A percentile compares a stretch with the other conserved stretches of the same genome.
phyloP scores from a whole-genome alignment of 2,113 vertebrate species.

The Tenebrosternarchus preto region DNA sequence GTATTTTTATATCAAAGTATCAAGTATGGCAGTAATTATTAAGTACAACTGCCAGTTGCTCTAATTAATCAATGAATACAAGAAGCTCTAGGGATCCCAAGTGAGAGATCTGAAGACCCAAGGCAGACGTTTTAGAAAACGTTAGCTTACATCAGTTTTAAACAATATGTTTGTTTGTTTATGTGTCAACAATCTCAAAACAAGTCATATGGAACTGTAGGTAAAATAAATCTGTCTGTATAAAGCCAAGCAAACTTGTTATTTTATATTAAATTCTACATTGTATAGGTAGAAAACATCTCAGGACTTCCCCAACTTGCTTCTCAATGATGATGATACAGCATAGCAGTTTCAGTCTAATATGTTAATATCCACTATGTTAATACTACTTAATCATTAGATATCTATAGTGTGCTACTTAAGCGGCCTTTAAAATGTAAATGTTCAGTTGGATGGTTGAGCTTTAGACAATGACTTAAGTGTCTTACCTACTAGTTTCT shows the following conservation, averaged over 20 bases:
- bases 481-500: not conserved
- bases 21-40: not conserved
- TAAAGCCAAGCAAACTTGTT: no score
- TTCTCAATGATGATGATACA: no score
- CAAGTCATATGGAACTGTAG: not conserved
- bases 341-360: no score
- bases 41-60: not conserved
- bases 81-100: constrained; percentile 14
- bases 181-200: not conserved
- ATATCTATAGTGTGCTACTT: not conserved
- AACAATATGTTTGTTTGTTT: not conserved
- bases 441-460: not conserved
- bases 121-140: constrained; percentile 15
- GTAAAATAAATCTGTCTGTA: no score
- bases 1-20: not conserved
- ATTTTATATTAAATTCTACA: no score
- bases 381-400: not conserved
- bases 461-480: not conserved
- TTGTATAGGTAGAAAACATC: no score
- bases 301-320: no score
- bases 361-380: no score
- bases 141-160: not conserved
- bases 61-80: constrained; percentile 35
- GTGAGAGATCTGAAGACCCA: constrained; percentile 5
- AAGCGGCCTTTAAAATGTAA: not conserved